Conservation (phyloP, 2,888 invertebrate genomes). For the Eristalinus aeneus region DNA sequence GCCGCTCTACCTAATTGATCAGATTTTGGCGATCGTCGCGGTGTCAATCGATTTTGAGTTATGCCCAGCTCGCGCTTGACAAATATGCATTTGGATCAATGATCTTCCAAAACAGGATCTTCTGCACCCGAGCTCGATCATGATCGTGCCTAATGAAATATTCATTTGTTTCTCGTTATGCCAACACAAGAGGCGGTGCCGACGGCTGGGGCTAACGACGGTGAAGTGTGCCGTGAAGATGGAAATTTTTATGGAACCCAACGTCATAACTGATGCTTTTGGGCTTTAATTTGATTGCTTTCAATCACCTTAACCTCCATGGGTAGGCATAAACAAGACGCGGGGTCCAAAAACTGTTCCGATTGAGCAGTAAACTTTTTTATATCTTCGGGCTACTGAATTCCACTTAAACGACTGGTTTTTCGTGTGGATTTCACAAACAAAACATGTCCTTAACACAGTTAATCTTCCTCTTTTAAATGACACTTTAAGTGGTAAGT, state of each 20-base stretch:
- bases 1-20: neutral
- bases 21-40: neutral
- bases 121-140: neutral
- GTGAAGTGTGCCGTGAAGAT: neutral
- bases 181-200: neutral
- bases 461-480: neutral
- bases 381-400: neutral
- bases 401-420: neutral
- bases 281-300: neutral
- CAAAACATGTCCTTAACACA: neutral
- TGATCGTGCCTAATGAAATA: slow-evolving; percentile 30
- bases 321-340: neutral
- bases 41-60: neutral
- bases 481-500: too few species aligned
- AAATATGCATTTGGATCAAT: slow-evolving; percentile 20
- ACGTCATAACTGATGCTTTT: neutral
- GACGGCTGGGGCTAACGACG: neutral
- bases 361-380: neutral
- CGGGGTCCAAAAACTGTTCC: neutral
- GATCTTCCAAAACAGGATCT: neutral
- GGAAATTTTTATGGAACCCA: neutral
- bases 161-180: neutral
- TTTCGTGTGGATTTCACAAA: neutral
- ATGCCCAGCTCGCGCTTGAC: neutral
- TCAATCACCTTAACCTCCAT: neutral